phyloP scores from a whole-genome alignment of 1,140 invertebrate species.

The Sogatella furcifera region DNA sequence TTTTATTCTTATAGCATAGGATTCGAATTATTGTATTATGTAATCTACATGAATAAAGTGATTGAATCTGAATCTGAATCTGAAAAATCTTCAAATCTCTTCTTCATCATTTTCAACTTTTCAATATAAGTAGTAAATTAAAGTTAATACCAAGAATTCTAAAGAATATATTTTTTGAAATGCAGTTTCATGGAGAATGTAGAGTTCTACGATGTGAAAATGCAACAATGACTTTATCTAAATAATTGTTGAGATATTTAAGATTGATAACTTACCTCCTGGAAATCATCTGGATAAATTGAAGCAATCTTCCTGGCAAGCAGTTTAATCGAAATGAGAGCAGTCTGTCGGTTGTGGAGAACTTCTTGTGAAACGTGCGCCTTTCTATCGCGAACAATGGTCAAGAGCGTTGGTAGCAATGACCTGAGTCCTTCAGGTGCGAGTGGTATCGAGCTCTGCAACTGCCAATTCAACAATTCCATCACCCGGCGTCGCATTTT shows the following conservation, averaged over 20 bases:
- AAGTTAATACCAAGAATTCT: too few species aligned
- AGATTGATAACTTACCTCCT: slow-evolving; percentile 31
- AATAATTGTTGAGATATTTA: not conserved
- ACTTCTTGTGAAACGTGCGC: slow-evolving; percentile 30
- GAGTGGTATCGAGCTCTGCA: slow-evolving; percentile 44
- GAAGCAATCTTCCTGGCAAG: slow-evolving; percentile 55
- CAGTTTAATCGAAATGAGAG: slow-evolving; percentile 69
- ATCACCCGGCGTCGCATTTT: slow-evolving; percentile 67
- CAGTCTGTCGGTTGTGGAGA: slow-evolving; percentile 59
- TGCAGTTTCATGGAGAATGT: not conserved
- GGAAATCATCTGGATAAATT: slow-evolving; percentile 50
- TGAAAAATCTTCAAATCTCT: too few species aligned
- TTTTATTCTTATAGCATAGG: too few species aligned
- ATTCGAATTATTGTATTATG: too few species aligned
- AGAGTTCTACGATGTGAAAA: too few species aligned
- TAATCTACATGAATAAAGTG: too few species aligned
- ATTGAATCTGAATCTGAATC: too few species aligned
- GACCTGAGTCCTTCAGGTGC: slow-evolving; percentile 37
- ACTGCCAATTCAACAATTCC: slow-evolving; percentile 69
- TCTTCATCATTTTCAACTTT: too few species aligned
- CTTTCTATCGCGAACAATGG: slow-evolving; percentile 43
- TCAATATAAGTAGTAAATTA: too few species aligned
- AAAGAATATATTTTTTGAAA: too few species aligned
- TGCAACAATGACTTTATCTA: too few species aligned
- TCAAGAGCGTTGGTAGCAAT: slow-evolving; percentile 47